A percentile compares a stretch with the other conserved stretches of the same genome.
Conservation (phyloP, 1,140 invertebrate genomes). For the Ceratina japonica region DNA sequence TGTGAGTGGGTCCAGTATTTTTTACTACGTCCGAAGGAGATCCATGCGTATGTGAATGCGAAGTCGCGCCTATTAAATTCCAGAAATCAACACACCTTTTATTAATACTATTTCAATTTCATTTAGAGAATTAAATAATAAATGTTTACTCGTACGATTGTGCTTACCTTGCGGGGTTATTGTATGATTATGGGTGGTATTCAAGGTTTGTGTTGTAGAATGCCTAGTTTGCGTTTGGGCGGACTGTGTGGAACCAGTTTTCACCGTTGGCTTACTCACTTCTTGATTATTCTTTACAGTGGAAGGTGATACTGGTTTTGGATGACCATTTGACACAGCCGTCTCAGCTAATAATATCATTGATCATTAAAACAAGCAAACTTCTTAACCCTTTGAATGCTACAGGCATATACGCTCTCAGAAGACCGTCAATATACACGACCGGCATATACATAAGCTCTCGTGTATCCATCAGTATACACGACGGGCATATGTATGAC, state of each 20-base stretch:
- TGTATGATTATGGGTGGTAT: slow-evolving; percentile 66
- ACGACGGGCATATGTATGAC: no score
- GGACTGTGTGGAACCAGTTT: slow-evolving; percentile 53
- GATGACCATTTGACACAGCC: slow-evolving; percentile 52
- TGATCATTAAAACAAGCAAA: background rate
- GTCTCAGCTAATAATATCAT: slow-evolving; percentile 33
- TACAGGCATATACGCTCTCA: no score
- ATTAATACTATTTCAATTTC: background rate
- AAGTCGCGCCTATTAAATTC: slow-evolving; percentile 58
- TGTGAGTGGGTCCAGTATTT: slow-evolving; percentile 63
- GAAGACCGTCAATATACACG: no score
- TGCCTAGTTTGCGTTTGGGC: slow-evolving; percentile 74
- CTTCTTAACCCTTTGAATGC: no score
- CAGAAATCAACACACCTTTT: slow-evolving; percentile 7
- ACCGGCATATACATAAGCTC: no score
- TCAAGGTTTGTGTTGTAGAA: slow-evolving; percentile 75
- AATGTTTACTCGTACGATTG: slow-evolving; percentile 23
- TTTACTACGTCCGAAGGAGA: slow-evolving; percentile 69
- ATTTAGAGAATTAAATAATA: background rate
- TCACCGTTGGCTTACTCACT: slow-evolving; percentile 40
- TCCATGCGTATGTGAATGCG: slow-evolving; percentile 70
- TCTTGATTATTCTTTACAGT: slow-evolving; percentile 45
- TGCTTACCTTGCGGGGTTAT: slow-evolving; percentile 66
- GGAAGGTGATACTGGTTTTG: slow-evolving; percentile 49
- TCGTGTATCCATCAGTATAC: no score